These are phyloP conservation scores for Atta texana DNA, from an alignment of 1,140 invertebrate species.

Conservation along the genomic window DNA sequence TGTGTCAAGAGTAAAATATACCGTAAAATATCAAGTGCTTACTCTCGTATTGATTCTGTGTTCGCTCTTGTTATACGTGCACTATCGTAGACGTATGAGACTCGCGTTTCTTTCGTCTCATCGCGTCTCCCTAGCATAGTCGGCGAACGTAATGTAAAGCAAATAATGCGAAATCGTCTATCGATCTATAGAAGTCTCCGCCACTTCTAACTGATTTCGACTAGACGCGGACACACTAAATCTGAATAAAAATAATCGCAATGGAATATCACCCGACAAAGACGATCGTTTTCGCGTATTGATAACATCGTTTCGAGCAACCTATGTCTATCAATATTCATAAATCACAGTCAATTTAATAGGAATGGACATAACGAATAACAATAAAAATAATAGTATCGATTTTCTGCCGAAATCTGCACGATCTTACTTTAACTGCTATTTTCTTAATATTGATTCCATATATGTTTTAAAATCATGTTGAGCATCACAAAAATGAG, in stretches of 20 bases:
- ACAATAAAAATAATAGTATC: slow-evolving; percentile 57
- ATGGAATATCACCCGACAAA: slow-evolving; percentile 51
- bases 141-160: slow-evolving; percentile 48
- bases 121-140: slow-evolving; percentile 67
- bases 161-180: slow-evolving; percentile 59
- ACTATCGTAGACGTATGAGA: slow-evolving; percentile 54
- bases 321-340: slow-evolving; percentile 75
- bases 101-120: slow-evolving; percentile 49
- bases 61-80: slow-evolving; percentile 63
- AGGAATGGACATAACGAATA: slow-evolving; percentile 75
- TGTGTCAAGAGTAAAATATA: slow-evolving; percentile 61
- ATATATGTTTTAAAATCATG: slow-evolving; percentile 16
- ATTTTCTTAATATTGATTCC: slow-evolving; percentile 41
- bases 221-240: slow-evolving; percentile 56
- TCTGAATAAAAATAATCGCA: slow-evolving; percentile 62
- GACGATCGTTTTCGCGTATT: slow-evolving; percentile 21
- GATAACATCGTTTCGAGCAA: slow-evolving; percentile 63
- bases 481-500: slow-evolving; percentile 48
- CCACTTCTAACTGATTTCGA: slow-evolving; percentile 65
- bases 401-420: slow-evolving; percentile 46
- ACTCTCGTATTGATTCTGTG: slow-evolving; percentile 26
- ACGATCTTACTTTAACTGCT: slow-evolving; percentile 27
- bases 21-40: slow-evolving; percentile 67
- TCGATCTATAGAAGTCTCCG: slow-evolving; percentile 67
- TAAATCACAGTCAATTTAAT: slow-evolving; percentile 82